Base-by-base conservation (phyloP, 1,140 invertebrate species). In the Anastatus disparis region DNA sequence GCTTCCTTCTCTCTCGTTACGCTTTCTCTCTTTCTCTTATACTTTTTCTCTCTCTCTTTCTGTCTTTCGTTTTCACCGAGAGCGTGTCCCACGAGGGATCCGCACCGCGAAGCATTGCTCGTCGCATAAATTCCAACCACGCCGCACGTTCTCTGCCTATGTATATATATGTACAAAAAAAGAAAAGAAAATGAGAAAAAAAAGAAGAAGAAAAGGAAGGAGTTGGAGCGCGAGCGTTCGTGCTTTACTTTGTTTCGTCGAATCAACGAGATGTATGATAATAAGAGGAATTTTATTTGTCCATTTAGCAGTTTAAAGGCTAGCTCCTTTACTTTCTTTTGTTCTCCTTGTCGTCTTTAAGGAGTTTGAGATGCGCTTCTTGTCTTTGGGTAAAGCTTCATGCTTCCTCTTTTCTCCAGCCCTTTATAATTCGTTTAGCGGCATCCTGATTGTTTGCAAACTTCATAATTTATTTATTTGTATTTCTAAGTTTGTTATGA, bases 111-210 rank as follows among this genome's bases (percentile, higher is more conserved):
- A 66, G 48, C 62, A 64, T 63, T 38, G 46, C 68, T 55, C 58
- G 4, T 76, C 75, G 78, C 79, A 81, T 81, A 81, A 81, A 81
- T 81, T 81, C 77, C 71, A 20, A n/a, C 77, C 75, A 76, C 78
- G 72, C 73, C 70, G 64, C 63, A 67, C 63, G 50, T 66, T 67
- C 62, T 55, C 62, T 46, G n/a, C 63, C 61, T 22, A 48, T n/a
- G n/a, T n/a, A n/a, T n/a, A n/a, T n/a, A n/a, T n/a, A n/a, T n/a
- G 56, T 40, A 38, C 65, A 68, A 62, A 67, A 72, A 70, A 71
- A 69, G 50, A 65, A 56, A n/a, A n/a, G n/a, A n/a, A n/a, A n/a
- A n/a, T n/a, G n/a, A n/a, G n/a, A n/a, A n/a, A n/a, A n/a, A n/a
- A 6, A 13, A n/a, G 24, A 3, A 31, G 27, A 35, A 63, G 46